phyloP scores from a whole-genome alignment of 2,888 invertebrate genomes.

The Arctia plantaginis region DNA sequence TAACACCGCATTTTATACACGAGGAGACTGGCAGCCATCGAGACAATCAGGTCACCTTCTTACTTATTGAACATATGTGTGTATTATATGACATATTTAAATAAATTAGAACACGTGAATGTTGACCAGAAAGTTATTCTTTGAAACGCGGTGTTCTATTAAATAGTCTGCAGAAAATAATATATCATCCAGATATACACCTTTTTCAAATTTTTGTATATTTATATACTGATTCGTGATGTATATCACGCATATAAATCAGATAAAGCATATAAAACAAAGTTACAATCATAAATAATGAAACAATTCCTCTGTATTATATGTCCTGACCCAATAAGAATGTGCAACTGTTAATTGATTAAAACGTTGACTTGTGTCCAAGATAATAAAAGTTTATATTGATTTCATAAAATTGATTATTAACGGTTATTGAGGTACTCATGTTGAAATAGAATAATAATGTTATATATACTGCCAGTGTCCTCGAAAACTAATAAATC shows the following conservation, averaged over 20 bases:
- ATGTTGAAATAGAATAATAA: neutral
- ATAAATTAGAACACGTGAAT: neutral
- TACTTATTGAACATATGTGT: neutral
- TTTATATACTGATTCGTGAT: neutral
- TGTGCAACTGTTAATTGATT: neutral
- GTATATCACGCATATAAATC: neutral
- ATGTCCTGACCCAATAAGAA: neutral
- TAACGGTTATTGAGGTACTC: neutral
- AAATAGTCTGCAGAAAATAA: neutral
- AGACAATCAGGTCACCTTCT: neutral
- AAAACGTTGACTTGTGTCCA: neutral
- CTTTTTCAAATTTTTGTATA: neutral
- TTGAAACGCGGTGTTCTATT: neutral
- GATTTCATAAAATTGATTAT: neutral
- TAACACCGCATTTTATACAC: constrained; percentile 61
- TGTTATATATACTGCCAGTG: constrained; percentile 40
- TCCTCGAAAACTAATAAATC: constrained; percentile 53
- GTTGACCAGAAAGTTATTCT: neutral
- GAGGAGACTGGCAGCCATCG: constrained; percentile 57
- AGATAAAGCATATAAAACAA: neutral
- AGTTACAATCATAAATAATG: neutral
- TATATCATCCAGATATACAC: neutral
- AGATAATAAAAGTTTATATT: neutral
- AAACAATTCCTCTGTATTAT: neutral
- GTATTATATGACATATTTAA: neutral